phyloP scores from a whole-genome alignment of 1,140 invertebrate species.

The Rhopalosiphum maidis region DNA sequence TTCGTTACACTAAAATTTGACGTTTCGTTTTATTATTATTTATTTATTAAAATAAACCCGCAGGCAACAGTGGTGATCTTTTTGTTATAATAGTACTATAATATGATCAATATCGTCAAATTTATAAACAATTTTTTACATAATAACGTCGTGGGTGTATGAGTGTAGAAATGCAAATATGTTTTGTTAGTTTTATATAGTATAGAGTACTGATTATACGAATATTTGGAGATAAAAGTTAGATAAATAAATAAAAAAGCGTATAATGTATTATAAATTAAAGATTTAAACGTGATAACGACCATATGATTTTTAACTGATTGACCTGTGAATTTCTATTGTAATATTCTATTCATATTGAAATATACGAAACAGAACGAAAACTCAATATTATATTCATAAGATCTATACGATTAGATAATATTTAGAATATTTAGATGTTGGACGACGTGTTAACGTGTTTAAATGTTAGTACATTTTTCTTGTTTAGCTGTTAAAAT shows the following conservation, averaged over 20 bases:
- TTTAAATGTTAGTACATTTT: not conserved
- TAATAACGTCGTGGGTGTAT: not conserved
- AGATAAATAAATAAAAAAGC: slow-evolving; percentile 6
- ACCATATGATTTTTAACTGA: not conserved
- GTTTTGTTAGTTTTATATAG: not conserved
- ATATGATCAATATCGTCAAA: not conserved
- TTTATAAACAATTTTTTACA: not conserved
- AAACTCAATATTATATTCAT: not conserved
- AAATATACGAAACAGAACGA: not conserved
- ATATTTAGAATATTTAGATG: not conserved
- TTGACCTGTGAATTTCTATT: not conserved
- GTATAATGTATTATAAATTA: not conserved
- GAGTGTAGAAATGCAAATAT: not conserved
- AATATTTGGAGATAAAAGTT: not conserved
- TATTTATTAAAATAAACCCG: not conserved
- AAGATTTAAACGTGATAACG: not conserved
- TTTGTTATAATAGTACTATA: not conserved
- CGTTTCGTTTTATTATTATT: not conserved
- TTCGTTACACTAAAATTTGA: not conserved
- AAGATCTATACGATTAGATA: not conserved
- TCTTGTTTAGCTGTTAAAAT: not conserved
- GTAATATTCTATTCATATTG: not conserved
- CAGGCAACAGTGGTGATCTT: not conserved
- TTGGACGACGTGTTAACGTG: not conserved
- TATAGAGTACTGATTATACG: not conserved